These are phyloP conservation scores for Chrysodeixis includens DNA, from an alignment of 2,888 invertebrate species.

Conservation along the genomic window DNA sequence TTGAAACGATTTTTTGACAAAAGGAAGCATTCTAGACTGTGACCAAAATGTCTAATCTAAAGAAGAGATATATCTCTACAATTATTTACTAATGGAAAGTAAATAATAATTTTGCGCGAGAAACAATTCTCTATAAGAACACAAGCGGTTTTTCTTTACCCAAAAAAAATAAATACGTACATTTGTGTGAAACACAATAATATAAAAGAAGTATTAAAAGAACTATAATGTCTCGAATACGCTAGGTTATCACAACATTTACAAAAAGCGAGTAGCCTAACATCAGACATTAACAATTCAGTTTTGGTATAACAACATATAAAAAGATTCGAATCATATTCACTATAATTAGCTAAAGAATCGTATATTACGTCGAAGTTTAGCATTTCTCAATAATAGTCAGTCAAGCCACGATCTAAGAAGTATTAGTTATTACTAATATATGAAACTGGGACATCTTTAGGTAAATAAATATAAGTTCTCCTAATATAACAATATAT, in stretches of 20 bases:
- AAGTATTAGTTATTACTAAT: constrained; percentile 58
- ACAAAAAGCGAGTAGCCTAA: constrained; percentile 71
- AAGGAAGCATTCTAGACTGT: constrained; percentile 49
- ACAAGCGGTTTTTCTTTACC: constrained; percentile 55
- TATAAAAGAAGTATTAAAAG: constrained; percentile 44
- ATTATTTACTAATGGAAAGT: constrained; percentile 43
- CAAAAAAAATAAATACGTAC: constrained; percentile 46
- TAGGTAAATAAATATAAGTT: constrained; percentile 54
- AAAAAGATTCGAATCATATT: constrained; percentile 81
- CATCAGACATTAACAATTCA: constrained; percentile 70
- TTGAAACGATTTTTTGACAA: constrained; percentile 6
- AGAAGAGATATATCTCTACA: constrained; percentile 33
- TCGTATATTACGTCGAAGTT: constrained; percentile 59
- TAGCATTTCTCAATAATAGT: constrained; percentile 66
- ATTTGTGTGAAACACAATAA: constrained; percentile 40
- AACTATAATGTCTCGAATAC: constrained; percentile 56
- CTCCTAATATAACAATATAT: constrained; percentile 50
- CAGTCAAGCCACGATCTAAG: constrained; percentile 71
- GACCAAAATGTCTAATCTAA: constrained; percentile 19
- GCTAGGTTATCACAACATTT: constrained; percentile 74
- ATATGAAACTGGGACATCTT: constrained; percentile 54
- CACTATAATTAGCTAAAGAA: constrained; percentile 70
- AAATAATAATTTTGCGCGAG: constrained; percentile 58
- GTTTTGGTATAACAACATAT: constrained; percentile 78
- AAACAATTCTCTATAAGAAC: constrained; percentile 55